Evolutionary conservation across 1,140 invertebrate genomes (phyloP), one percentile per base, ranked within the genome.

Genomic region (Drosophila tsacasi): DNA sequence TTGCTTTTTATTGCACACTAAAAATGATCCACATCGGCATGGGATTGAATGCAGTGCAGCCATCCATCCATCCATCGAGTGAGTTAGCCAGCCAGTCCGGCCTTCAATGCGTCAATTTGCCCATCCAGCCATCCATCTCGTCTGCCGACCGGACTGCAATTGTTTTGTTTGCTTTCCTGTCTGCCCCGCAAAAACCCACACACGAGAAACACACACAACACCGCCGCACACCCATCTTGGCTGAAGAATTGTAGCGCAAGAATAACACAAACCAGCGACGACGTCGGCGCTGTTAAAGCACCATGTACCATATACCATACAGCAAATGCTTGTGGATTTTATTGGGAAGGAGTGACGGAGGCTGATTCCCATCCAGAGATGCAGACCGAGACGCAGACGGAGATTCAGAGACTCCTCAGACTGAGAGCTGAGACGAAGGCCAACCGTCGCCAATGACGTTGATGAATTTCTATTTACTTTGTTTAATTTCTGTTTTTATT

Each of bases 381-480:
- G 54, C 10, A 58, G 30, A 21, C 7, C 3, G n/a, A 55, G 52
- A 25, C 25, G 54, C 10, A 64, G 50, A 21, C 7, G 10, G n/a
- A 55, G 52, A 19, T 40, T 25, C 59, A 25, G 60, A 57, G 54
- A 50, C 50, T 21, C 35, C 40, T 21, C 27, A 13, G 66, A 19
- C 63, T 44, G 25, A 32, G 49, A n/a, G 17, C 49, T 32, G 49
- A 46, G 76, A 54, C 73, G 55, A 50, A 60, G 74, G 71, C 60
- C 54, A 60, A 60, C 40, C 67, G 62, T 49, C 63, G 69, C 67
- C 81, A 55, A 85, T 90, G 85, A 90, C 85, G 85, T 80, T 90
- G 85, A 90, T 90, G 85, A 90, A 90, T 90, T 90, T 91, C 85
- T 90, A 90, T 90, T 90, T 90, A 90, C 85, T 90, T 82, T 90